These are phyloP conservation scores for Tridacna gigas DNA, from an alignment of 2,888 invertebrate species.

Conservation along the genomic window DNA sequence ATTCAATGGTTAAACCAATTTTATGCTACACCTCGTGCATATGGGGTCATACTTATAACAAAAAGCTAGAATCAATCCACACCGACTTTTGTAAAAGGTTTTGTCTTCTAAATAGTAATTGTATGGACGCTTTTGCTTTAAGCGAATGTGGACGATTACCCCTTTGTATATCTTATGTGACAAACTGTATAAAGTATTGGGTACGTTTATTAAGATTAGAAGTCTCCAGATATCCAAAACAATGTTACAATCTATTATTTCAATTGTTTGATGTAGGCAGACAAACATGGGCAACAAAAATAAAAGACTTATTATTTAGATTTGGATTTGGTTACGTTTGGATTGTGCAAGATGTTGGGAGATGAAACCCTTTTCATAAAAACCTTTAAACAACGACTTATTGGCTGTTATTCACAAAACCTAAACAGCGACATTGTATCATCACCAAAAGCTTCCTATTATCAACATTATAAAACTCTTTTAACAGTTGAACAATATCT, in stretches of 20 bases:
- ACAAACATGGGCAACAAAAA: constrained; percentile 31
- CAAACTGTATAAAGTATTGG: constrained; percentile 35
- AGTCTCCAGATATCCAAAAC: constrained; percentile 28
- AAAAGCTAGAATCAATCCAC: constrained; percentile 5
- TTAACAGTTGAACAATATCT: constrained; percentile 27
- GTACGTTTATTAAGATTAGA: constrained; percentile 19
- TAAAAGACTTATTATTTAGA: constrained; percentile 24
- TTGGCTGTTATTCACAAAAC: constrained; percentile 14
- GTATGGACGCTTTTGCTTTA: constrained; percentile 16
- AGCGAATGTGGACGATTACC: constrained; percentile 8
- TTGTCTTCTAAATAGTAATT: constrained; percentile 1
- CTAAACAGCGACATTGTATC: constrained; percentile 5
- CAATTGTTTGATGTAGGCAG: constrained; percentile 18
- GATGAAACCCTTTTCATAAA: constrained; percentile 14
- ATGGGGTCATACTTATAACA: constrained; percentile 5
- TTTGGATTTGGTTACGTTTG: constrained; percentile 33
- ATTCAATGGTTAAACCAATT: constrained; percentile 9
- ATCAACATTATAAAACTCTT: constrained; percentile 13
- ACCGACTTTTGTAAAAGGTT: constrained; percentile 15
- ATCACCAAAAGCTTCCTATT: neutral
- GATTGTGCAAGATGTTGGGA: constrained; percentile 31
- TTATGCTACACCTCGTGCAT: constrained; percentile 17
- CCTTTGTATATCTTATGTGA: constrained; percentile 10
- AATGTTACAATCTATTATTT: constrained; percentile 34
- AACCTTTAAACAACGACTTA: constrained; percentile 22